A percentile compares a stretch with the other conserved stretches of the same genome.
Evolutionary conservation across 2,797 vertebrate species (phyloP).

Genomic region (Coendou prehensilis): DNA sequence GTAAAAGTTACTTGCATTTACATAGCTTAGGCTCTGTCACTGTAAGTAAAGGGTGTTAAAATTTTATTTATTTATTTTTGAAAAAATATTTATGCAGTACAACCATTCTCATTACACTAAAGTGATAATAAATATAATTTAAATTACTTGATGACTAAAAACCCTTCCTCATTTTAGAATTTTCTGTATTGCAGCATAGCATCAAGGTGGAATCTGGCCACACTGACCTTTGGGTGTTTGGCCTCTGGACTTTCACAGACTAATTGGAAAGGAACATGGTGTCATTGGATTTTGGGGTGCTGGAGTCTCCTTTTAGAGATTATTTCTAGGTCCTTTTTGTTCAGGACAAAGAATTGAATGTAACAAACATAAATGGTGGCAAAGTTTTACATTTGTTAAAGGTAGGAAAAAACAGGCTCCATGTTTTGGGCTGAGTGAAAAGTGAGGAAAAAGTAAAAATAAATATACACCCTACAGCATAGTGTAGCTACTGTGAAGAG

Average conservation of each 20-base stretch:
- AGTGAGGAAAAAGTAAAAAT: neutral
- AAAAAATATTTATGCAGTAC: neutral
- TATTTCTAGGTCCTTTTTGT: neutral
- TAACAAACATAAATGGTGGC: neutral
- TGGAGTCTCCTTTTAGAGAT: neutral
- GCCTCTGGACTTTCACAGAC: slow-evolving; percentile 16
- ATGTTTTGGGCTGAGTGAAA: neutral
- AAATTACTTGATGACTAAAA: slow-evolving; percentile 33
- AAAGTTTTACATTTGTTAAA: neutral
- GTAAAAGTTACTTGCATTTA: slow-evolving; percentile 34
- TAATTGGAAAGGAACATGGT: neutral
- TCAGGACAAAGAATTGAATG: neutral
- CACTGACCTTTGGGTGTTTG: neutral
- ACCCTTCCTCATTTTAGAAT: slow-evolving; percentile 13
- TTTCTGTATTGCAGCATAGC: slow-evolving; percentile 23
- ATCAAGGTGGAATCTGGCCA: neutral
- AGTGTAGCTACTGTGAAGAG: neutral
- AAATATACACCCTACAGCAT: neutral
- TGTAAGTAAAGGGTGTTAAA: neutral
- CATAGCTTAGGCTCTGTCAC: slow-evolving; percentile 15
- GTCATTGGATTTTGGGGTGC: neutral
- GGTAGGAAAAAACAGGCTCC: neutral
- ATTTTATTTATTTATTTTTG: neutral
- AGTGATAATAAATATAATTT: neutral
- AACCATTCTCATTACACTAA: neutral